Conservation (phyloP, 2,113 vertebrate genomes). For the Trichomycterus rosablanca region DNA sequence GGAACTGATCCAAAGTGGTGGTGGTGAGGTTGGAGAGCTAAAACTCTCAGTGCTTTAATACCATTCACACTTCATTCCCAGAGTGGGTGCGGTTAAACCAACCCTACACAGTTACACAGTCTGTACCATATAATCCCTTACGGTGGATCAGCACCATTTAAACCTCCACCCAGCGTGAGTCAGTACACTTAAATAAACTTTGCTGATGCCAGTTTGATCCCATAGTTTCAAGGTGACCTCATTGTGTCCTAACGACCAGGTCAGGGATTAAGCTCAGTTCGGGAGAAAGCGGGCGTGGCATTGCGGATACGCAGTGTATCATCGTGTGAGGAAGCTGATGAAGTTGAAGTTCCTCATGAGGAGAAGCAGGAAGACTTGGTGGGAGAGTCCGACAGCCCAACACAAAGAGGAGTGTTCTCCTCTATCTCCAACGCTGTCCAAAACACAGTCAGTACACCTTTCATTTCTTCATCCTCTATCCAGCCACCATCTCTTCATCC, state of each 20-base stretch:
- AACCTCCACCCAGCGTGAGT: too few relatives aligned
- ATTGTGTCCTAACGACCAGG: conserved; percentile 60
- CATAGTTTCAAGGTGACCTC: too few relatives aligned
- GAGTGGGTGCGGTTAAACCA: too few relatives aligned
- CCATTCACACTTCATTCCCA: too few relatives aligned
- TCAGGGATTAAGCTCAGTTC: conserved; percentile 86
- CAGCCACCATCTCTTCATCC: neutral
- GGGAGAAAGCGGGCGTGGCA: conserved; percentile 85
- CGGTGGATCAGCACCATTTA: too few relatives aligned
- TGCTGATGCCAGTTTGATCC: too few relatives aligned
- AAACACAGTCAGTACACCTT: conserved; percentile 78
- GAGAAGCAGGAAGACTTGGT: conserved; percentile 49
- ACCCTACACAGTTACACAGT: too few relatives aligned
- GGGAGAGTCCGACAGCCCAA: conserved; percentile 48
- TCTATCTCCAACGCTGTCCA: conserved; percentile 84
- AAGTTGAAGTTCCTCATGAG: conserved; percentile 47
- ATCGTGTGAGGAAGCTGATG: conserved; percentile 64
- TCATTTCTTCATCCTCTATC: neutral
- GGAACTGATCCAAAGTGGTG: too few relatives aligned
- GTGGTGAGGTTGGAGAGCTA: too few relatives aligned
- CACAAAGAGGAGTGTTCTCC: conserved; percentile 81
- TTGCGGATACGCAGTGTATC: conserved; percentile 75
- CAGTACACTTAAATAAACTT: too few relatives aligned
- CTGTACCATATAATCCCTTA: too few relatives aligned
- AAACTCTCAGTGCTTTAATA: too few relatives aligned